These are phyloP conservation scores for Scleropages formosus DNA, from an alignment of 2,797 vertebrate species.

Conservation along the genomic window DNA sequence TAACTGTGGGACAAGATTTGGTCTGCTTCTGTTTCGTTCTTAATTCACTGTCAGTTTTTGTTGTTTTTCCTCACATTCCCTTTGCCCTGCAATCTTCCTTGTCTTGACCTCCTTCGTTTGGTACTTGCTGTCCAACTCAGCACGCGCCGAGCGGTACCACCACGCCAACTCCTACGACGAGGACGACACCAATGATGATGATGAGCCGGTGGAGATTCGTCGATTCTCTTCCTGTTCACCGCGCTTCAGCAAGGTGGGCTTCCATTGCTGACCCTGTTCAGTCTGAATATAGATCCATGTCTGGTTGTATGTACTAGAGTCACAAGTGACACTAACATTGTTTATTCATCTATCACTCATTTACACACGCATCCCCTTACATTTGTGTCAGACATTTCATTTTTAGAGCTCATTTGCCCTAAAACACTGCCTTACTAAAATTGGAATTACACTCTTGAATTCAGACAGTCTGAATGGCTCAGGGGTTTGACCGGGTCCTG, in stretches of 20 bases:
- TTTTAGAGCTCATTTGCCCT: neutral
- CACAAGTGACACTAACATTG: neutral
- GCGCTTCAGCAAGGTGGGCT: slow-evolving; percentile 85
- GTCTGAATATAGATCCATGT: neutral
- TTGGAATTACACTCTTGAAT: too few relatives aligned
- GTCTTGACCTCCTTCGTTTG: neutral
- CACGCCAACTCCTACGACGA: slow-evolving; percentile 87
- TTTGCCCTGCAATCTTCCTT: neutral
- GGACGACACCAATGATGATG: slow-evolving; percentile 86
- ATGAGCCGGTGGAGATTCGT: slow-evolving; percentile 81
- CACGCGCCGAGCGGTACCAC: slow-evolving; percentile 86
- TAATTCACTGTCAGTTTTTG: neutral
- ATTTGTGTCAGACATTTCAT: neutral
- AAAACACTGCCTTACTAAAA: neutral
- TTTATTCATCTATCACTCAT: neutral
- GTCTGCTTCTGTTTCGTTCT: neutral
- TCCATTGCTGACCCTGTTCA: neutral
- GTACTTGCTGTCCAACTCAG: slow-evolving; percentile 54
- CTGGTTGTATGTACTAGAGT: neutral
- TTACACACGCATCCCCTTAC: neutral
- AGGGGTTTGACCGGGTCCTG: too few relatives aligned
- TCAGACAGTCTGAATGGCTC: too few relatives aligned
- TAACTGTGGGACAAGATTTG: neutral
- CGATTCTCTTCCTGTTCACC: slow-evolving; percentile 89
- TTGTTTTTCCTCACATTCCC: neutral